Conservation (phyloP, 2,888 invertebrate genomes). For the Hoplodrina ambigua region DNA sequence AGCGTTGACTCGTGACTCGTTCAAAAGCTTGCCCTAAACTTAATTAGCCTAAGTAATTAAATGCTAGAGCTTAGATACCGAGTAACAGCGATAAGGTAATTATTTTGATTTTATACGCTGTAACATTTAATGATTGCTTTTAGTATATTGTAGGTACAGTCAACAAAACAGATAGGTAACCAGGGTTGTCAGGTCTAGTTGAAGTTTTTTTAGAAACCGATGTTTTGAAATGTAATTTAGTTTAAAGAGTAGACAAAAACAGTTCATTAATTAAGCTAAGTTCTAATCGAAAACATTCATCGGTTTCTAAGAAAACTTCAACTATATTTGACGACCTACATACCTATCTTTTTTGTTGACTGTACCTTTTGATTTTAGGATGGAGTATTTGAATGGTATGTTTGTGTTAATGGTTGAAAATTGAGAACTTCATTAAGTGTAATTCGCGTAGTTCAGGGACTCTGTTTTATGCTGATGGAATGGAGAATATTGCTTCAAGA, state of each 20-base stretch:
- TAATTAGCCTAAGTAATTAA: constrained; percentile 68
- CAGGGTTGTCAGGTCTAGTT: too few species aligned
- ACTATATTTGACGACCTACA: too few species aligned
- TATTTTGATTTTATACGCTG: constrained; percentile 61
- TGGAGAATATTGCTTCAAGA: neutral
- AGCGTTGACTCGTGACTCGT: constrained; percentile 61
- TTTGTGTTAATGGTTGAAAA: neutral
- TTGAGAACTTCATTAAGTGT: neutral
- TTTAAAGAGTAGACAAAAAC: too few species aligned
- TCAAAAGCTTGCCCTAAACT: constrained; percentile 50
- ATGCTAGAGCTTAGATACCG: constrained; percentile 51
- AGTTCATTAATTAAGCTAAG: too few species aligned
- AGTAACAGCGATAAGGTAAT: constrained; percentile 60
- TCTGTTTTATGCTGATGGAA: neutral
- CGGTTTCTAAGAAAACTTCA: too few species aligned
- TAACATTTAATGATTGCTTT: constrained; percentile 43
- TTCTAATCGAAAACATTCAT: too few species aligned
- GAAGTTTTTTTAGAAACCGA: too few species aligned
- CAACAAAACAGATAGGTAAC: too few species aligned
- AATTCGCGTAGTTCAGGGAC: neutral
- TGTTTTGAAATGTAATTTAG: too few species aligned
- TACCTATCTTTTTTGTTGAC: too few species aligned
- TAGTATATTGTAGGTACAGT: constrained; percentile 44
- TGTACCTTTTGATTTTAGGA: constrained; percentile 41
- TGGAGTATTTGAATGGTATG: constrained; percentile 16